These are phyloP conservation scores for Cichlasoma orientale DNA, from an alignment of 2,797 vertebrate species.

Conservation along the genomic window DNA sequence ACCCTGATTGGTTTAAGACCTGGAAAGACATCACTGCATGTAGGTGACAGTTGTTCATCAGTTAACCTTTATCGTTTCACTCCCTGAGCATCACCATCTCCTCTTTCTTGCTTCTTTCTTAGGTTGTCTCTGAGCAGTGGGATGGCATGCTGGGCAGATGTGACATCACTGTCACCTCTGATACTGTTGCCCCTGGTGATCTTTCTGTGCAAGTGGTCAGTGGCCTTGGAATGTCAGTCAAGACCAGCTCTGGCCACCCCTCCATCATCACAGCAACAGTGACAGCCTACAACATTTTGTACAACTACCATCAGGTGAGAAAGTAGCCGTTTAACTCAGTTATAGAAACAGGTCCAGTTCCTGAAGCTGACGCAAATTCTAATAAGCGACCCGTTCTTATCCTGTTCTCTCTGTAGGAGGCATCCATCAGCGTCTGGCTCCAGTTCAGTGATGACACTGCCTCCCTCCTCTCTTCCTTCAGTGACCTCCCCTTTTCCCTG, in stretches of 20 bases:
- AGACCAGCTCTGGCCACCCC: conserved; percentile 59
- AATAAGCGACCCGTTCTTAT: not conserved
- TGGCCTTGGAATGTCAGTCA: conserved; percentile 75
- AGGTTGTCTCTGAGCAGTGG: conserved; percentile 81
- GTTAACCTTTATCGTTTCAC: not conserved
- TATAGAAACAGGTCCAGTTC: too few species aligned
- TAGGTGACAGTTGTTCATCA: conserved; percentile 38
- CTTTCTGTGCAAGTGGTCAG: conserved; percentile 80
- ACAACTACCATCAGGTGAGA: conserved; percentile 73
- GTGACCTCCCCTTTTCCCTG: conserved; percentile 61
- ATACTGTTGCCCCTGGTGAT: conserved; percentile 70
- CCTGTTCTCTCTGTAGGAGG: conserved; percentile 69
- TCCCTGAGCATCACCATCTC: not conserved
- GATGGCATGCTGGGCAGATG: conserved; percentile 77
- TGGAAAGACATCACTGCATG: conserved; percentile 77
- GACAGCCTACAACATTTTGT: conserved; percentile 75
- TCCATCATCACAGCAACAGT: conserved; percentile 75
- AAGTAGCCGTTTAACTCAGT: not conserved
- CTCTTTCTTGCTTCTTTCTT: not conserved
- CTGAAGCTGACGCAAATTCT: not conserved
- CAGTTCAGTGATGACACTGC: conserved; percentile 79
- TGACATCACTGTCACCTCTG: conserved; percentile 76
- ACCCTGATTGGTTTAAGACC: conserved; percentile 75
- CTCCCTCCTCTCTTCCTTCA: conserved; percentile 72
- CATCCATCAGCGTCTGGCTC: conserved; percentile 77